These are phyloP conservation scores for Morpho achilles DNA, from an alignment of 2,888 invertebrate species.

Conservation along the genomic window DNA sequence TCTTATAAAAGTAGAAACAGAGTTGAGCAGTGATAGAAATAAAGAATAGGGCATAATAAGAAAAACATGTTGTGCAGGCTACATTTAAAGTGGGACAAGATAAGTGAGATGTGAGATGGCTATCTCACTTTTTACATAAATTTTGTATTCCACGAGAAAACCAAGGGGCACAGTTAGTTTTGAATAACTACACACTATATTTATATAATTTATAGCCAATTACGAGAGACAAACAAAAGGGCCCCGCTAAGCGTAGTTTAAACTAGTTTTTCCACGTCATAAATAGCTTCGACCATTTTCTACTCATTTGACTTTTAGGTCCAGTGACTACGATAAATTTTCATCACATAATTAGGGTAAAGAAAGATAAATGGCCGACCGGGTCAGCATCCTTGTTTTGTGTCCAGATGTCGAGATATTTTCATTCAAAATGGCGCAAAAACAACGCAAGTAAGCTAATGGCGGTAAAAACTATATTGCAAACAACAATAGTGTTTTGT, in stretches of 20 bases:
- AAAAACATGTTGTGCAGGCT: too few relatives aligned
- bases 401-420: constrained; percentile 19
- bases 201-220: background rate
- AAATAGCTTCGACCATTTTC: constrained; percentile 28
- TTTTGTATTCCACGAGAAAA: too few relatives aligned
- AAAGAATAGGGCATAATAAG: too few relatives aligned
- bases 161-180: too few relatives aligned
- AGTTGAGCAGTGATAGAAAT: too few relatives aligned
- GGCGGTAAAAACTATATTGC: constrained; percentile 12
- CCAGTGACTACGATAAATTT: constrained; percentile 54
- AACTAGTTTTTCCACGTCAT: constrained; percentile 15
- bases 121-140: too few relatives aligned
- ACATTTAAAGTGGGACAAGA: too few relatives aligned
- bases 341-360: constrained; percentile 65
- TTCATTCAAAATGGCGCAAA: constrained; percentile 15
- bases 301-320: constrained; percentile 39
- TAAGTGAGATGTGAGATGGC: too few relatives aligned
- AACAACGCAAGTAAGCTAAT: constrained; percentile 10
- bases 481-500: constrained; percentile 8
- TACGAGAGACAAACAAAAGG: background rate
- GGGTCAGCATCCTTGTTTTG: constrained; percentile 21
- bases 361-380: constrained; percentile 53
- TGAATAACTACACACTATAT: too few relatives aligned
- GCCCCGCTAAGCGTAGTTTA: constrained; percentile 17
- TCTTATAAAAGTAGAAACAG: too few relatives aligned